phyloP scores from a whole-genome alignment of 2,797 vertebrate genomes.

The Nyctalus aviator region DNA sequence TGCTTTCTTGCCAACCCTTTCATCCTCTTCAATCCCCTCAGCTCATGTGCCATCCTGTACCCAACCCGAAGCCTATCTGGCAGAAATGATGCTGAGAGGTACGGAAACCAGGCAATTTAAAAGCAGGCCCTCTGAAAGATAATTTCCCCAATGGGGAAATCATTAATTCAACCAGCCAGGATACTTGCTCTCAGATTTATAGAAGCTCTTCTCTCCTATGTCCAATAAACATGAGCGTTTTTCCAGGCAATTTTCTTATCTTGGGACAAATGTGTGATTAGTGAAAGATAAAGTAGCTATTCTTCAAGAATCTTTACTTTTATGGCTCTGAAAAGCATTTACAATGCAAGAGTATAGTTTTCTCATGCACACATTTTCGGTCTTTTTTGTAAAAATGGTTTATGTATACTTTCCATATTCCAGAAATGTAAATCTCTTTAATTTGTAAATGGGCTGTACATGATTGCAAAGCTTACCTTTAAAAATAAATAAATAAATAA shows the following conservation, averaged over 20 bases:
- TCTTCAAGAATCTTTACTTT: slow-evolving; percentile 68
- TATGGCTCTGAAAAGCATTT: slow-evolving; percentile 58
- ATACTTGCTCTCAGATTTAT: slow-evolving; percentile 63
- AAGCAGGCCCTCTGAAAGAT: slow-evolving; percentile 39
- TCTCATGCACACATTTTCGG: slow-evolving; percentile 26
- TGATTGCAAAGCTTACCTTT: not conserved
- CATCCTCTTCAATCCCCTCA: not conserved
- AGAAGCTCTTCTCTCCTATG: slow-evolving; percentile 64
- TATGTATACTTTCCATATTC: not conserved
- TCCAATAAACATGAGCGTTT: slow-evolving; percentile 71
- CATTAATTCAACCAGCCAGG: slow-evolving; percentile 53
- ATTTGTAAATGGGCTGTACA: not conserved
- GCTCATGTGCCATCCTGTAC: not conserved
- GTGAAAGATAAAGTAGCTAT: slow-evolving; percentile 52
- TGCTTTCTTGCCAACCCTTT: not conserved
- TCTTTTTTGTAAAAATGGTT: slow-evolving; percentile 41
- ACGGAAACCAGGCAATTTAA: not conserved
- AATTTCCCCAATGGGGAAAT: slow-evolving; percentile 27
- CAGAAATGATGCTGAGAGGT: not conserved
- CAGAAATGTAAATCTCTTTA: slow-evolving; percentile 16
- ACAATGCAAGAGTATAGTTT: slow-evolving; percentile 12
- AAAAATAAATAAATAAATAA: not conserved
- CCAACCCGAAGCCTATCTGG: not conserved
- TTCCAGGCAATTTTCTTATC: slow-evolving; percentile 67
- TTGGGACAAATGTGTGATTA: slow-evolving; percentile 61